Conservation (phyloP, 2,797 vertebrate species). For the Tenualosa ilisha region DNA sequence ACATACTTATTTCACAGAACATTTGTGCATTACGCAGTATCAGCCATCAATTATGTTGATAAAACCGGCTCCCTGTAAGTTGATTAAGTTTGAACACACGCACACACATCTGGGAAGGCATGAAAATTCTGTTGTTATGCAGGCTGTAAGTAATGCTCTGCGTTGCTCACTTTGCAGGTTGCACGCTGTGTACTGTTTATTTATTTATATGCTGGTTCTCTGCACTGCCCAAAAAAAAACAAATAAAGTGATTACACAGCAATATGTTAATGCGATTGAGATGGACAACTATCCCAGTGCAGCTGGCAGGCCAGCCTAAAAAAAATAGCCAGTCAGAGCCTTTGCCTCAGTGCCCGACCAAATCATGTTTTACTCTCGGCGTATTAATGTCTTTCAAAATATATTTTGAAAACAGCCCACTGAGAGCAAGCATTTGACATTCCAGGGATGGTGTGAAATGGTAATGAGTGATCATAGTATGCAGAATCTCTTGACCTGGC, state of each 20-base stretch:
- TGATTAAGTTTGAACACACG: slow-evolving; percentile 32
- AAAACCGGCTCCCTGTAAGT: slow-evolving; percentile 31
- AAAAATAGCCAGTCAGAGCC: neutral
- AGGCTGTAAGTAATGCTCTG: slow-evolving; percentile 16
- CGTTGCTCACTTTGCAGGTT: slow-evolving; percentile 4
- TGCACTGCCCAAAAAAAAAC: neutral
- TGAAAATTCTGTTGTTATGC: neutral
- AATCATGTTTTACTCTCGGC: slow-evolving; percentile 11
- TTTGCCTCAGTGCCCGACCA: neutral
- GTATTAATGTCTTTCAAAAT: too few species aligned
- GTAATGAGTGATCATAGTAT: neutral
- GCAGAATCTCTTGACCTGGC: slow-evolving; percentile 9
- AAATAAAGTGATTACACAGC: slow-evolving; percentile 10
- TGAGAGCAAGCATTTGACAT: neutral
- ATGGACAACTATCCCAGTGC: slow-evolving; percentile 19
- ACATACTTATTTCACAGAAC: slow-evolving; percentile 52
- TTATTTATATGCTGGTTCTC: slow-evolving; percentile 13
- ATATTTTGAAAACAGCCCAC: neutral
- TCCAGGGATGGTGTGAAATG: neutral
- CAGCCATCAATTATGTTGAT: slow-evolving; percentile 39
- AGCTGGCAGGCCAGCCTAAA: slow-evolving; percentile 10
- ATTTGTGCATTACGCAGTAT: slow-evolving; percentile 41
- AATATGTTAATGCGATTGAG: slow-evolving; percentile 23
- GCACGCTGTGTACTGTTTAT: slow-evolving; percentile 9
- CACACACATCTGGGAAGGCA: slow-evolving; percentile 1